Evolutionary conservation across 1,140 invertebrate species (phyloP).

Genomic region (Babylonia areolata): DNA sequence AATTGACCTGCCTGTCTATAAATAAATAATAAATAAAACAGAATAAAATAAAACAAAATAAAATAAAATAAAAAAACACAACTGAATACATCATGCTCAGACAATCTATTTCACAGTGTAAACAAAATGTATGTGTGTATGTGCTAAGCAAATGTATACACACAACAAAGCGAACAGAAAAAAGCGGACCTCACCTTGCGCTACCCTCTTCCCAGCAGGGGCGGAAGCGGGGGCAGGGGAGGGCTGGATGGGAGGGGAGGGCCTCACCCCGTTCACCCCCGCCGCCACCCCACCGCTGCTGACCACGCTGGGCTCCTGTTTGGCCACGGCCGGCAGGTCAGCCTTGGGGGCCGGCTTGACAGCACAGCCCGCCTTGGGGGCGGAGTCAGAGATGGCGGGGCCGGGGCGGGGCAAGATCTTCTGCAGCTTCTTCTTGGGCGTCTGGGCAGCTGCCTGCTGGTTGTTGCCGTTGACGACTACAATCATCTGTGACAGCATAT

Average conservation of each 20-base stretch:
- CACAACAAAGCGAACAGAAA: too few species aligned
- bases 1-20: too few species aligned
- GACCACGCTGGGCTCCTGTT: not conserved
- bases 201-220: not conserved
- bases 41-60: too few species aligned
- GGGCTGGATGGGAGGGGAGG: not conserved
- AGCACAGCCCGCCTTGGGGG: not conserved
- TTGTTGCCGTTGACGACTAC: not conserved
- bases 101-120: too few species aligned
- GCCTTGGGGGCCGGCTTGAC: not conserved
- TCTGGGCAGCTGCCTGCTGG: not conserved
- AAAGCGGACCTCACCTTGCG: not conserved
- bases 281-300: not conserved
- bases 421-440: not conserved
- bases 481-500: not conserved
- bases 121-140: too few species aligned
- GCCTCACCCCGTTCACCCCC: not conserved
- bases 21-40: too few species aligned
- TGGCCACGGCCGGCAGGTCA: not conserved
- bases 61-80: too few species aligned
- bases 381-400: not conserved
- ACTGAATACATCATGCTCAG: too few species aligned
- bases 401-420: conserved; percentile 4
- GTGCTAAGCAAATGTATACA: too few species aligned
- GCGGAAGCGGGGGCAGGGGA: not conserved